Evolutionary conservation across 2,888 invertebrate genomes (phyloP), one percentile per base, ranked within the genome.

Genomic region (Diarsia rubi): DNA sequence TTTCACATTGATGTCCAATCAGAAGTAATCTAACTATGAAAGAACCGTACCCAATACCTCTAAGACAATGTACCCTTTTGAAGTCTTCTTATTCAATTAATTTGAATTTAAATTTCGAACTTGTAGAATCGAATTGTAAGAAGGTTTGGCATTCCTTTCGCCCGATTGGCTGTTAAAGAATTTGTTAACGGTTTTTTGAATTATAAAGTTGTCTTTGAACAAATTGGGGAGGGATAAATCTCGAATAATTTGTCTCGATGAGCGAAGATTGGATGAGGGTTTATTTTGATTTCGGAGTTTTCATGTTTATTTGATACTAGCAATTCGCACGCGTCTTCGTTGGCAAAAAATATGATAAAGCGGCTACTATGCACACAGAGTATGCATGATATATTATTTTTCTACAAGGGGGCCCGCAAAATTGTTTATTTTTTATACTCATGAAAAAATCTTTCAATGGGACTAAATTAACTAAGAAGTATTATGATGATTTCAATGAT

Each of bases 61-160:
- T 72, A 59, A 42, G 70, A 72, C 63, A 68, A 78, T 64, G 68
- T 79, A 76, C 68, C 82, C 70, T 87, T 86, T 86, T 69, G 76
- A 86, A 86, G 78, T 76, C 60, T 74, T 82, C 64, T 84, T 81
- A 86, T 86, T 86, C 74, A 78, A 87, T 86, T 87, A 84, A 86
- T 84, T 86, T 69, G 54, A 82, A 87, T 84, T 86, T 82, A 68
- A 84, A 86, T 80, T 86, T 78, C 52, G 69, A 84, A 86, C 59
- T 86, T 77, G 52, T 69, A 44, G 37, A 78, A 86, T 86, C 64
- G 76, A 86, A 84, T 86, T 86, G 47, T 75, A 66, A 72, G 63
- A 69, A 84, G 62, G 67, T 67, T 80, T 74, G 70, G 52, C 49
- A 76, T 84, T 82, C 75, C 82, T 47, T 73, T 83, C 57, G 69